Evolutionary conservation across 2,797 vertebrate species (phyloP).

Genomic region (Eulemur rubriventer): DNA sequence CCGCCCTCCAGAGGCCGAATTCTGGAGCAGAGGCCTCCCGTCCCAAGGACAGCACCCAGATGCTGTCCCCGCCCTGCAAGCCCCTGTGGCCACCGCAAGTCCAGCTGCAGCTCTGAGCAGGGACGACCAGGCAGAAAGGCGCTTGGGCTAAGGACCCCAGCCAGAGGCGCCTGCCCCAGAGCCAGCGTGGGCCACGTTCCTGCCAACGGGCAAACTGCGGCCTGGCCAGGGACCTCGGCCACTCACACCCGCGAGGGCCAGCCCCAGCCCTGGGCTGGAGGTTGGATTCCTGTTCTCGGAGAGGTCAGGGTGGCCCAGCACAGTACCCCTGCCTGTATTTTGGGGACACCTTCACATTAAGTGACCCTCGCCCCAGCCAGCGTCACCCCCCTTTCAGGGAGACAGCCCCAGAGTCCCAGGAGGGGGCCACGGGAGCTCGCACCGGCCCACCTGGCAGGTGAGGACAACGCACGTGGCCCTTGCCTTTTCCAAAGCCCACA

Average conservation of each 20-base stretch:
- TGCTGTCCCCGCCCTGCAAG: rapidly evolving
- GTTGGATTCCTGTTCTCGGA: not conserved
- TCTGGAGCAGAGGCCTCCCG: not conserved
- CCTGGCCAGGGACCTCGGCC: not conserved
- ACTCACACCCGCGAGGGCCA: not conserved
- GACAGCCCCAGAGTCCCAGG: not conserved
- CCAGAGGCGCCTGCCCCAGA: rapidly evolving
- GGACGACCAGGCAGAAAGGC: not conserved
- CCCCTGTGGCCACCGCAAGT: too few relatives aligned
- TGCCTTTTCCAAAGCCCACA: not conserved
- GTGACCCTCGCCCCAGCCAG: rapidly evolving
- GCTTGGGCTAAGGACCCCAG: rapidly evolving
- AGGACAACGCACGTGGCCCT: not conserved
- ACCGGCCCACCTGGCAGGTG: not conserved
- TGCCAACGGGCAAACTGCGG: not conserved
- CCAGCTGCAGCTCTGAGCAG: not conserved
- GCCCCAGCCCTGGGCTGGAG: not conserved
- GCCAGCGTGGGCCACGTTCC: not conserved
- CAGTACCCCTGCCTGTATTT: not conserved
- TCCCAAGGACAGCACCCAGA: rapidly evolving
- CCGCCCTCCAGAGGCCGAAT: not conserved
- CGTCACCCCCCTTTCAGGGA: not conserved
- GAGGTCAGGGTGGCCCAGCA: not conserved
- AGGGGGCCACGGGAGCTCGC: not conserved
- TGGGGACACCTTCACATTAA: not conserved